Base-by-base conservation (phyloP, 2,797 vertebrate species). In the Gallinago solitaria region DNA sequence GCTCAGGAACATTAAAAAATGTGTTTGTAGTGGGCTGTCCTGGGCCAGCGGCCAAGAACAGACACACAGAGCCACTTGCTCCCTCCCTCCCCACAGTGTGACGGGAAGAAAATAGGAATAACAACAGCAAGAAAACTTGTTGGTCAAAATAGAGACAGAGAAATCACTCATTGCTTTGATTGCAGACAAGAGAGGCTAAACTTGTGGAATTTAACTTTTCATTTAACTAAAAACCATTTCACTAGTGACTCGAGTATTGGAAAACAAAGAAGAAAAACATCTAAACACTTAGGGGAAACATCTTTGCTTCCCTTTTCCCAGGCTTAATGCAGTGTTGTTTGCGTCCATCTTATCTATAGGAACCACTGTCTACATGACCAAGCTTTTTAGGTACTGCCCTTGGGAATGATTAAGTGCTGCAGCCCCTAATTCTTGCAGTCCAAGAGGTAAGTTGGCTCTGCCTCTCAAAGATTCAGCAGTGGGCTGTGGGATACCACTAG, bases 11-110 rank as follows among this genome's bases (percentile, higher is more conserved):
- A 20, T 43, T 57, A 33, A 68, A 82, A 68, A 73, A 53, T 6
- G 5, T 56, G 8, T n/a, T 67, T 56, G 28, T 51, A 35, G 7
- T 50, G n/a, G 9, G 8, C 43, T 59, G 48, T 23, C 27, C 20
- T 12, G 43, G 33, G 20, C 19, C n/a, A 64, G 27, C 32, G 56
- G 13, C 24, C 28, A 73, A 16, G 13, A 20, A 53, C 7, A 1
- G 32, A 16, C 32, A 32, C 15, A 48, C 25, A 51, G 25, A 51
- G 20, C 4, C 2, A 1, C 14, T 69, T 2, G 0, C 7, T 64
- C 23, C 6, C 43, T 63, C 8, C 13, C 4, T 63, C 3, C 9
- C 14, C 28, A 28, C 4, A 17, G 18, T 50, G 24, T 5, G 5
- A 37, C 14, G 9, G 48, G 30, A 56, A 68, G 17, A 33, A 86